A percentile compares a stretch with the other conserved stretches of the same genome.
These are phyloP conservation scores for Pungitius pungitius DNA, from an alignment of 2,113 vertebrate species.

Conservation along the genomic window DNA sequence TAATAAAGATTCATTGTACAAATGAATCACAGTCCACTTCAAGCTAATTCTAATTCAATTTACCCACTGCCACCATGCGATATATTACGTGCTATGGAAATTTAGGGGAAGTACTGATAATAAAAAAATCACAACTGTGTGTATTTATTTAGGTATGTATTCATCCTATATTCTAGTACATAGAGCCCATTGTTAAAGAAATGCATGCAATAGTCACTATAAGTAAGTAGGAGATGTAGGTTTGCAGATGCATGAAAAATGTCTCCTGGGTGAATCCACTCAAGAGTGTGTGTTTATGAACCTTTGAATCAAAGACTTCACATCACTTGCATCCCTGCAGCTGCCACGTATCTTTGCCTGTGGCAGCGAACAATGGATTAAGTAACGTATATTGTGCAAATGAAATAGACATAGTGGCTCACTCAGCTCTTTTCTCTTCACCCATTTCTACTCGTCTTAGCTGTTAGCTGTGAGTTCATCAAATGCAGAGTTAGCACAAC, in stretches of 20 bases:
- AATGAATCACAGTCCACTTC: constrained; percentile 6
- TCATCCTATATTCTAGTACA: background rate
- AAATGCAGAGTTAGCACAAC: background rate
- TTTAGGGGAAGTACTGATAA: background rate
- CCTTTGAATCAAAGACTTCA: background rate
- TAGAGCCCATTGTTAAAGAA: background rate
- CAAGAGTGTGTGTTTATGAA: background rate
- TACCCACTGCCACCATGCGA: background rate
- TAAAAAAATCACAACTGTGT: background rate
- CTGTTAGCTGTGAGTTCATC: background rate
- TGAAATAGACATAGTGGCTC: background rate
- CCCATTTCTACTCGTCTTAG: background rate
- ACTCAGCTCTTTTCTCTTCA: background rate
- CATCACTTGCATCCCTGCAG: background rate
- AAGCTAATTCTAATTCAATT: constrained; percentile 5
- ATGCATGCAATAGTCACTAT: background rate
- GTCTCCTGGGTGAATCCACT: background rate
- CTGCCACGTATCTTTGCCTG: background rate
- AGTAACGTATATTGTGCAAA: background rate
- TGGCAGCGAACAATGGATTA: background rate
- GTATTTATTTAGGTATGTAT: background rate
- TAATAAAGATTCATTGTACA: constrained; percentile 10
- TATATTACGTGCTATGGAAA: too few relatives aligned
- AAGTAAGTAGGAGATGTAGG: background rate
- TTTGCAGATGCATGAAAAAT: background rate